Percentiles rank a stretch among this genome's conserved stretches.
These are phyloP conservation scores for Empidonax alnorum DNA, from an alignment of 2,113 vertebrate genomes.

Conservation along the genomic window DNA sequence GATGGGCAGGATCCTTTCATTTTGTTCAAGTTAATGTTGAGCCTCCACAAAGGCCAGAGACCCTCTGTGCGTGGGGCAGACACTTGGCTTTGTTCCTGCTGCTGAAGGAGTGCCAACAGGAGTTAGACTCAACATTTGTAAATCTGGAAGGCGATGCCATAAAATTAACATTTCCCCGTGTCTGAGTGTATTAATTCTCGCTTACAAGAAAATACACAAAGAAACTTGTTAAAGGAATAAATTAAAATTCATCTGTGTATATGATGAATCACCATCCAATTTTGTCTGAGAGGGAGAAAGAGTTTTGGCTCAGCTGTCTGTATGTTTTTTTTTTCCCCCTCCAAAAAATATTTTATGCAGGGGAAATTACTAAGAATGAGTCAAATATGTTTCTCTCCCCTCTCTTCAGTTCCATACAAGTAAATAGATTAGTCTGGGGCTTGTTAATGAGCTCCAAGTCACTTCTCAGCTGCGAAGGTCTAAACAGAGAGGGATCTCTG, in stretches of 20 bases:
- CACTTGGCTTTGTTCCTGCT: neutral
- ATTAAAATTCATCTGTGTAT: conserved; percentile 53
- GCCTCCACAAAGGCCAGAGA: neutral
- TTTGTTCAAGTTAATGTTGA: neutral
- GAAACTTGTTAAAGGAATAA: conserved; percentile 50
- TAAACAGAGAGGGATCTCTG: neutral
- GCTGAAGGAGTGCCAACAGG: neutral
- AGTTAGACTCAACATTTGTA: conserved; percentile 21
- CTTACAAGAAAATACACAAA: conserved; percentile 46
- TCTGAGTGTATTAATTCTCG: conserved; percentile 41
- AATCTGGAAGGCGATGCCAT: neutral
- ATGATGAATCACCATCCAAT: conserved; percentile 58
- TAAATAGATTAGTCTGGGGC: neutral
- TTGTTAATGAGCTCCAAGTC: neutral
- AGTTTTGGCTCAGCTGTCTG: neutral
- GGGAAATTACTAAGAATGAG: conserved; percentile 14
- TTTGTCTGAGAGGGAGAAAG: conserved; percentile 42
- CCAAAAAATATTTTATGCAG: neutral
- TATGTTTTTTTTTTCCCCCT: neutral
- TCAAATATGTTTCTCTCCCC: neutral
- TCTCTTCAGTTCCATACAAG: neutral
- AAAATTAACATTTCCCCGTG: conserved; percentile 22
- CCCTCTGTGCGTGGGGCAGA: neutral
- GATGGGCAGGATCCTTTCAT: neutral
- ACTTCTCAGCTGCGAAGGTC: neutral